Evolutionary conservation across 1,140 invertebrate genomes (phyloP), one percentile per base, ranked within the genome.

Genomic region (Neodiprion virginianus): DNA sequence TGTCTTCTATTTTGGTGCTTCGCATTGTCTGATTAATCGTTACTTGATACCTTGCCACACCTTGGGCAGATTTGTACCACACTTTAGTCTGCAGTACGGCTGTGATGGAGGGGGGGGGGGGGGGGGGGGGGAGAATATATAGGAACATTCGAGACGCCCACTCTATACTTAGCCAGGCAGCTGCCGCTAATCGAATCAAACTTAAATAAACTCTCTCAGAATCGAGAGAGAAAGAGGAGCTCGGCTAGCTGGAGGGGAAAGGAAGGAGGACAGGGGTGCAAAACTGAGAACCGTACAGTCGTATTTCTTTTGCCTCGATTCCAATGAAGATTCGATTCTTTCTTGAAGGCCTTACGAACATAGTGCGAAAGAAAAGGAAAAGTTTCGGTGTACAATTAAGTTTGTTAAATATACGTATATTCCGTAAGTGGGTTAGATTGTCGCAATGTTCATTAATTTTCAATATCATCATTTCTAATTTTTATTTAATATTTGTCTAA

Each of bases 121-220:
- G 28, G 2, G 28, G 28, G 5, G 28, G 28, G 28, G 28, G 28
- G 28, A 5, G 4, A 17, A 5, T 61, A 61, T 61, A 61, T 8
- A 61, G 53, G 53, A 14, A 61, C n/a, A 40, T 40, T 17, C 53
- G 53, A 71, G 69, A 67, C 72, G 67, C 48, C 67, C 8, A 71
- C 74, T 74, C 76, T 74, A 76, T 68, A 84, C 76, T 83, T 83
- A 83, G 82, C 67, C 78, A 74, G 53, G 76, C 78, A 79, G 79
- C 79, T 84, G 81, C 79, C 79, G 77, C 66, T 80, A 75, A 81
- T 85, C 78, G 78, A 83, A 83, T 85, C 75, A 80, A 83, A 85
- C 83, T 74, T 82, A 84, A 87, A 85, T 86, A 83, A 86, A 87
- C 80, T 83, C 77, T 11, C 48, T 65, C 23, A 48, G 66, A 66